Evolutionary conservation across 1,140 invertebrate species (phyloP), one percentile per base, ranked within the genome.

Genomic region (Heliconius congener): DNA sequence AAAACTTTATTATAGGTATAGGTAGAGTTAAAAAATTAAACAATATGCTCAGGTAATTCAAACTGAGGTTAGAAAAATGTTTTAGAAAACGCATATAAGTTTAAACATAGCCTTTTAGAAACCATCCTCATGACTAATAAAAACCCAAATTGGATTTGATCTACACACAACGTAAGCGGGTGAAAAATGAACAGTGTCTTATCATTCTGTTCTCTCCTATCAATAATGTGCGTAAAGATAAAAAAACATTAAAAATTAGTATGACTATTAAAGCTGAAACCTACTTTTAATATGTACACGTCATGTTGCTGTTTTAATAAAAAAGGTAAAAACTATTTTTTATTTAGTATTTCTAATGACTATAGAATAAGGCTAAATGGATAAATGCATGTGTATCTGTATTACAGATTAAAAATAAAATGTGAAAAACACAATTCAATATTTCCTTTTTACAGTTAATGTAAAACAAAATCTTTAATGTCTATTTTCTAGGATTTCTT

Each of bases 261-360:
- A 52, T 87, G 87, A 84, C 87, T 89, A 91, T 91, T 91, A 91
- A 91, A 91, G 89, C 89, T 90, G 85, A 77, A 76, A 79, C 87
- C 86, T 87, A 88, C 77, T 77, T 77, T 77, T 70, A 76, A 77
- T 77, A 77, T 77, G 42, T 77, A 77, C 76, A 77, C 23, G 60
- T 66, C 19, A 23, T 66, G 60, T 27, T 16, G 9, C 11, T 46
- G 5, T 46, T 46, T 46, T 16, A 23, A 23, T 5, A 1, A 66
- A 66, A 66, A 30, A 66, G 8, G 6, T 46, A 46, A 23, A 66
- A 8, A 16, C 3, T 30, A n/a, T 60, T 60, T 27, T 66, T 30
- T 27, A 18, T 13, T 66, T 66, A 30, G 19, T 57, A 66, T 13
- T 9, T 60, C 57, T 60, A 60, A 60, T 66, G 27, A 66, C 60